Evolutionary conservation across 2,888 invertebrate genomes (phyloP).

Genomic region (Hermodice carunculata): DNA sequence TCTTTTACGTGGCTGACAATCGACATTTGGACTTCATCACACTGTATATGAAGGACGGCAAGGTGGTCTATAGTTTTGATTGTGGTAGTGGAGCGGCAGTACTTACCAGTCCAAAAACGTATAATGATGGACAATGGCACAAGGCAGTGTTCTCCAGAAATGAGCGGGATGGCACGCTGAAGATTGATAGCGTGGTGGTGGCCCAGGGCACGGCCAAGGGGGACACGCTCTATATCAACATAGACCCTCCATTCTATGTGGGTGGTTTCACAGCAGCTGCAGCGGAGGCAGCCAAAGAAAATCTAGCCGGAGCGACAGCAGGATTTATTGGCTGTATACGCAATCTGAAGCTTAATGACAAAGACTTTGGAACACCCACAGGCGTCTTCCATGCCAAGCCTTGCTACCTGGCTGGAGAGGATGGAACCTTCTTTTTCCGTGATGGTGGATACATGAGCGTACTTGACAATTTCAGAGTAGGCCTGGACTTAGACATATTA

Average conservation of each 20-base stretch:
- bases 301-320: slow-evolving; percentile 73
- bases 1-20: slow-evolving; percentile 83
- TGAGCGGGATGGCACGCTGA: slow-evolving; percentile 76
- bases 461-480: slow-evolving; percentile 84
- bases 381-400: slow-evolving; percentile 71
- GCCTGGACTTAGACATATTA: slow-evolving; percentile 81
- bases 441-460: slow-evolving; percentile 76
- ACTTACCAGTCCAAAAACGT: slow-evolving; percentile 80
- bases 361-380: slow-evolving; percentile 76
- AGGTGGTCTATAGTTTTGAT: slow-evolving; percentile 87
- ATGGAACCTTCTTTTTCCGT: slow-evolving; percentile 87
- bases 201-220: slow-evolving; percentile 74
- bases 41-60: slow-evolving; percentile 80
- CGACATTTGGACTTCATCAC: slow-evolving; percentile 87
- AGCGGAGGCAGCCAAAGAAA: slow-evolving; percentile 67
- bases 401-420: slow-evolving; percentile 84
- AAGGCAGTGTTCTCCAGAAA: slow-evolving; percentile 80
- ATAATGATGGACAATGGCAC: slow-evolving; percentile 91
- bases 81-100: slow-evolving; percentile 86
- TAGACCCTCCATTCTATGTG: slow-evolving; percentile 81
- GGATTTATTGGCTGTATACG: slow-evolving; percentile 89
- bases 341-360: slow-evolving; percentile 78
- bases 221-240: slow-evolving; percentile 71
- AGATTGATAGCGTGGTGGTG: slow-evolving; percentile 74
- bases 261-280: slow-evolving; percentile 80